Evolutionary conservation across 2,797 vertebrate genomes (phyloP).

Genomic region (Threskiornis aethiopicus): DNA sequence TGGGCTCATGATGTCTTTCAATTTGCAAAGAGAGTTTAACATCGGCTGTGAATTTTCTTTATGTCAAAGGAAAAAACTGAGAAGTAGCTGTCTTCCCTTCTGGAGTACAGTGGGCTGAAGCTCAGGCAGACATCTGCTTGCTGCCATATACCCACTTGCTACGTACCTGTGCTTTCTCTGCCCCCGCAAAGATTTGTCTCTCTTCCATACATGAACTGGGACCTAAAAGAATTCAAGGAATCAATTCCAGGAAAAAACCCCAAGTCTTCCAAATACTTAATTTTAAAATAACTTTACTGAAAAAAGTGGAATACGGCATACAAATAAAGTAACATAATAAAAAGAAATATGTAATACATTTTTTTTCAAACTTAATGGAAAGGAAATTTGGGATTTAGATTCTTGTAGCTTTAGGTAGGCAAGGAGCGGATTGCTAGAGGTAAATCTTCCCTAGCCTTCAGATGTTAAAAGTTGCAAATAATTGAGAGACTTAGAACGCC

Average conservation of each 20-base stretch:
- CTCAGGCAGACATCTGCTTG: background rate
- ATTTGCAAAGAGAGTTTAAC: background rate
- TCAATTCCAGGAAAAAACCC: accelerated
- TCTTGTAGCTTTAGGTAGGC: background rate
- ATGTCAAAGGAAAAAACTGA: background rate
- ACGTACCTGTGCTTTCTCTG: background rate
- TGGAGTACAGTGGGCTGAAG: background rate
- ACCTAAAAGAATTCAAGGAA: background rate
- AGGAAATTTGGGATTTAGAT: background rate
- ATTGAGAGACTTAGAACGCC: background rate
- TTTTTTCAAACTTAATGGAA: background rate
- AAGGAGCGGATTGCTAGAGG: background rate
- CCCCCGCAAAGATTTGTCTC: background rate
- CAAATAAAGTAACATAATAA: background rate
- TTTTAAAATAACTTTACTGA: background rate
- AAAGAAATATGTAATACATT: background rate
- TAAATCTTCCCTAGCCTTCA: background rate
- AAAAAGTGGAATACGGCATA: background rate
- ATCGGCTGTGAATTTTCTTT: background rate
- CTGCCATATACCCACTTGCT: background rate
- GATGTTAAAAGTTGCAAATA: background rate
- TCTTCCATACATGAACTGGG: background rate
- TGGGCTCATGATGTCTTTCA: background rate
- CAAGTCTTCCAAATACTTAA: background rate
- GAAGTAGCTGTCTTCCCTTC: background rate